Conservation (phyloP, 2,113 vertebrate genomes). For the Dipodomys merriami region DNA sequence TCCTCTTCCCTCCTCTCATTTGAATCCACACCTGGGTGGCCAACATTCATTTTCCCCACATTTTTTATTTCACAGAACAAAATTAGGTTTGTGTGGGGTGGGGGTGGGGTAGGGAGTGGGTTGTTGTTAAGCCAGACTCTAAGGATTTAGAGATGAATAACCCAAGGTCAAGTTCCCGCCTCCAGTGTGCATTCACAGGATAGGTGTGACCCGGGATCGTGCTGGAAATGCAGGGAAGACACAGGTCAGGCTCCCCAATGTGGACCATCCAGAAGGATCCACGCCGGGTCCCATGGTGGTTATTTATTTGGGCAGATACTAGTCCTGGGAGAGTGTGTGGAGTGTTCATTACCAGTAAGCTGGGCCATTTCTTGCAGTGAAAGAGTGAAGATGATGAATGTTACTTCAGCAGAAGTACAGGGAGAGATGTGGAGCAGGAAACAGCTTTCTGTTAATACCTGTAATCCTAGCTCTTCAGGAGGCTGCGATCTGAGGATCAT, state of each 20-base stretch:
- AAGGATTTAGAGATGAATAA: neutral
- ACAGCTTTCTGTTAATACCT: slow-evolving; percentile 23
- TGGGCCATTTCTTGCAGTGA: neutral
- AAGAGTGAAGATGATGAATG: neutral
- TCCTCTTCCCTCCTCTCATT: too few species aligned
- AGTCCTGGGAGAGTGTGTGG: neutral
- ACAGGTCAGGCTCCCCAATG: neutral
- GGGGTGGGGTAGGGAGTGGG: neutral
- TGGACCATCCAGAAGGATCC: too few species aligned
- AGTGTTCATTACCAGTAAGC: slow-evolving; percentile 14
- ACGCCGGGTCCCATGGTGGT: rapidly evolving
- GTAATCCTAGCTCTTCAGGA: neutral
- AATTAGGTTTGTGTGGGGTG: neutral
- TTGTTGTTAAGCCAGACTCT: neutral
- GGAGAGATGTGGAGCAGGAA: neutral
- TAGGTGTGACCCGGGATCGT: neutral
- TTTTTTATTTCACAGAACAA: neutral
- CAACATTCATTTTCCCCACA: neutral
- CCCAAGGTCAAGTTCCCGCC: neutral
- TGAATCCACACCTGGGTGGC: too few species aligned
- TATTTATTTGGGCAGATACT: neutral
- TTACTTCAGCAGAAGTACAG: slow-evolving; percentile 16
- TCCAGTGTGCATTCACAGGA: neutral
- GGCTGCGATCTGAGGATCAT: too few species aligned
- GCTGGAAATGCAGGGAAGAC: neutral